A percentile compares a stretch with the other conserved stretches of the same genome.
phyloP scores from a whole-genome alignment of 2,888 invertebrate genomes.

The Lasioglossum leucozonium region DNA sequence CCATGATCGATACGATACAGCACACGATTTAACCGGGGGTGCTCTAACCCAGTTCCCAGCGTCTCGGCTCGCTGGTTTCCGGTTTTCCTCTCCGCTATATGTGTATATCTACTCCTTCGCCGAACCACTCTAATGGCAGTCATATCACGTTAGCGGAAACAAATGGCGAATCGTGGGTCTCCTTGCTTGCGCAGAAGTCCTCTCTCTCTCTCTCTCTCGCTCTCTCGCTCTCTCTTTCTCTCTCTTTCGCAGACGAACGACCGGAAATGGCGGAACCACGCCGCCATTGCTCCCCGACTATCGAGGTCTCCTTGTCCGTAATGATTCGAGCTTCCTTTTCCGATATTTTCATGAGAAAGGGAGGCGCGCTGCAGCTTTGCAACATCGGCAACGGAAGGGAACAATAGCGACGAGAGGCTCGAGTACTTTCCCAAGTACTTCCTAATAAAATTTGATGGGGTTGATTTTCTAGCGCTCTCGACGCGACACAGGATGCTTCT shows the following conservation, averaged over 20 bases:
- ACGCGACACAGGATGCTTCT: not conserved
- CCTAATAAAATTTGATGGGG: conserved; percentile 58
- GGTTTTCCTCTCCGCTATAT: conserved; percentile 24
- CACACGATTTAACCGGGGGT: conserved; percentile 59
- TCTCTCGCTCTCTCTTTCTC: not conserved
- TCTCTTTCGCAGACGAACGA: not conserved
- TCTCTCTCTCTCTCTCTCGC: not conserved
- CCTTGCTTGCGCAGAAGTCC: not conserved
- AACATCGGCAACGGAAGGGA: conserved; percentile 39
- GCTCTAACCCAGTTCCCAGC: conserved; percentile 53
- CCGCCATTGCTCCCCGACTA: not conserved
- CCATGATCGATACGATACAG: conserved; percentile 55
- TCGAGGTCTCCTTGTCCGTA: not conserved
- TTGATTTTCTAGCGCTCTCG: conserved; percentile 31
- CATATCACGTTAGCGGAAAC: conserved; percentile 64
- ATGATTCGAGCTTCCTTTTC: conserved; percentile 4
- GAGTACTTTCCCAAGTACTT: conserved; percentile 52
- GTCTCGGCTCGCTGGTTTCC: conserved; percentile 31
- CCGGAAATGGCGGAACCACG: not conserved
- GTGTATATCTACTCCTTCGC: too few relatives aligned
- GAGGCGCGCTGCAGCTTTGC: conserved; percentile 34
- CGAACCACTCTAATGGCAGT: conserved; percentile 52
- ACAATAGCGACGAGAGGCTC: conserved; percentile 50
- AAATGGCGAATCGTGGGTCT: conserved; percentile 45
- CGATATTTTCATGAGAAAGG: conserved; percentile 13